Percentiles rank a stretch among this genome's conserved stretches.
Evolutionary conservation across 2,888 invertebrate species (phyloP).

Genomic region (Pinctada fucata): DNA sequence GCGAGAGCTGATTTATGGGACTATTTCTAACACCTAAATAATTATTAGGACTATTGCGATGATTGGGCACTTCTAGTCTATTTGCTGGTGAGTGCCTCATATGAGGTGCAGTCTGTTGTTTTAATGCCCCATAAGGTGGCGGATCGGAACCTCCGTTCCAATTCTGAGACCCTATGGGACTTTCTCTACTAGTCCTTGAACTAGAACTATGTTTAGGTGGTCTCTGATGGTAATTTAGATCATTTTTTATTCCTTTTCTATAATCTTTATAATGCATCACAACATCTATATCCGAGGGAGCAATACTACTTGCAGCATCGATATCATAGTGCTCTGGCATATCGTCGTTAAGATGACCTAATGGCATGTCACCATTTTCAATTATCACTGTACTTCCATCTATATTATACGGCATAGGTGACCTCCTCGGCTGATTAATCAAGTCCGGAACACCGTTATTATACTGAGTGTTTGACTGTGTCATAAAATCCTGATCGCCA

Average conservation of each 20-base stretch:
- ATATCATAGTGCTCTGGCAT: conserved; percentile 85
- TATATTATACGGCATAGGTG: conserved; percentile 59
- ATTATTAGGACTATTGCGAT: conserved; percentile 61
- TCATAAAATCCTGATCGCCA: conserved; percentile 53
- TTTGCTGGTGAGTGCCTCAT: conserved; percentile 53
- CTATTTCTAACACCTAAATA: conserved; percentile 41
- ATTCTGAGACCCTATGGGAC: conserved; percentile 10
- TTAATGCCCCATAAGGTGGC: conserved; percentile 17
- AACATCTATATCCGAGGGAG: conserved; percentile 97
- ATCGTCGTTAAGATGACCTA: conserved; percentile 56
- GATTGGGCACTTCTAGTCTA: conserved; percentile 46
- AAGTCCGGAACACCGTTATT: conserved; percentile 93
- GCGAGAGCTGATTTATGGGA: conserved; percentile 57
- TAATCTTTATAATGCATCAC: conserved; percentile 97
- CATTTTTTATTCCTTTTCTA: conserved; percentile 83
- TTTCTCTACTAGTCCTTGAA: conserved; percentile 32
- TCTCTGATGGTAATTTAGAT: conserved; percentile 36
- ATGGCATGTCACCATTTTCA: conserved; percentile 65
- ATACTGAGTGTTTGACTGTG: conserved; percentile 82
- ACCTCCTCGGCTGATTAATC: conserved; percentile 83
- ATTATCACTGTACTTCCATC: conserved; percentile 71
- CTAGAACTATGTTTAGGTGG: conserved; percentile 48
- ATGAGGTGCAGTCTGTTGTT: conserved; percentile 30
- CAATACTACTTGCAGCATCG: conserved; percentile 97
- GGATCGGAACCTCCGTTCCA: conserved; percentile 17